Evolutionary conservation across 1,140 invertebrate genomes (phyloP), one percentile per base, ranked within the genome.

Genomic region (Brachystomella parvula): DNA sequence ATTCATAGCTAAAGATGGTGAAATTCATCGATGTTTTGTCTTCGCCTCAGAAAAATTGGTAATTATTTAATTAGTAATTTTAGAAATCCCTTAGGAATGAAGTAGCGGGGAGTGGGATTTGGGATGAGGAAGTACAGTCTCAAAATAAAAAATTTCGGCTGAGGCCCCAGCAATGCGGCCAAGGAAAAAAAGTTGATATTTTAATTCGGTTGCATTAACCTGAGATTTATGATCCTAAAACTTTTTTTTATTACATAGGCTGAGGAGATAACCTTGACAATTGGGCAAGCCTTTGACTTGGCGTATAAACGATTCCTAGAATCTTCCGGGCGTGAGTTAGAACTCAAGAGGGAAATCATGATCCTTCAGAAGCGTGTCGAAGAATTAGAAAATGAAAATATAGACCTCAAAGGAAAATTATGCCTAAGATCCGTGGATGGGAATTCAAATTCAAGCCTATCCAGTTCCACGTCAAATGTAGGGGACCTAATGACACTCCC

Each of bases 231-330:
- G n/a, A n/a, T n/a, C n/a, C n/a, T n/a, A n/a, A 44, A 44, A 44
- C 39, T 44, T 33, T 61, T 15, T 64, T 61, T 67, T 58, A 68
- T 64, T 62, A 74, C 76, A 15, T 73, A 84, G 83, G 91, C 94
- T 6, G 94, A 96, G 73, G 94, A 97, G 77, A 96, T 98, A 65
- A 97, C 94, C 12, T 79, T 98, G 66, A 97, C 94, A 15, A 96
- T 97, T 73, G 94, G 94, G 2, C 94, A 98, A 78, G 94, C 94
- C 0, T 97, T 98, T 79, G 94, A 97, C 80, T 82, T 97, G 71
- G 94, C 94, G n/a, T 97, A 97, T 79, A 78, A 81, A 71, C 80
- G 86, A 68, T 92, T 90, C 76, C 76, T 91, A 61, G 89, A 91
- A 70, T 87, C 87, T 1, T 87, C 87, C 3, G 86, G 86, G 1